Base-by-base conservation (phyloP, 2,113 vertebrate genomes). In the Tenebrosternarchus preto region DNA sequence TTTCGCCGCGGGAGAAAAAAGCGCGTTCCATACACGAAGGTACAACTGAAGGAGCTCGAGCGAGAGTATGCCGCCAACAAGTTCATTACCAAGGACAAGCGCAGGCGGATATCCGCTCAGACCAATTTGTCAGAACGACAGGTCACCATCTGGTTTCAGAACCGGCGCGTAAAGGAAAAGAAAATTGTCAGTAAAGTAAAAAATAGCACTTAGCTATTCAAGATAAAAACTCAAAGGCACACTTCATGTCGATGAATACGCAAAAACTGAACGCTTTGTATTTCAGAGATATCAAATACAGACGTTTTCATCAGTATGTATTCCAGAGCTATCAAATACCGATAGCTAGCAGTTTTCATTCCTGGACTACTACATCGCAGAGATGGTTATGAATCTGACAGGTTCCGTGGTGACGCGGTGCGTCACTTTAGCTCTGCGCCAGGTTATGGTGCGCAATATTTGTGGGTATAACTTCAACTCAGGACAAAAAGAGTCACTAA, bases 91-190 rank as follows among this genome's bases (percentile, higher is more conserved):
- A 99, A 99, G 90, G 98, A 99, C 95, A 99, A 99, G 92, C 92
- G 98, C 83, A 95, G 97, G 82, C 91, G 96, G 89, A 99, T 99
- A 94, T 98, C 97, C 25, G 95, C 96, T 24, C 96, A 96, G 59
- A 98, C 96, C 22, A 98, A 96, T 85, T 93, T 99, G 88, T 98
- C 97, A 76, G 98, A 99, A 91, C 93, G 97, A 92, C 97, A 99
- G 92, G 98, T 99, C 88, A 99, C 98, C 88, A 99, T 99, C 91
- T 99, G 98, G 98, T 99, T 99, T 91, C 98, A 99, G 88, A 99
- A 99, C 92, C 93, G 98, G 87, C 95, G 98, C 84, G 98, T 99
- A 76, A 99, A 99, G 93, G 97, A 99, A 92, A 99, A 99, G 92
- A 99, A 99, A 92, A 92, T 98, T 73, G 96, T 98, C 88, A 98